phyloP scores from a whole-genome alignment of 1,140 invertebrate species.

The Drosophila bocqueti region DNA sequence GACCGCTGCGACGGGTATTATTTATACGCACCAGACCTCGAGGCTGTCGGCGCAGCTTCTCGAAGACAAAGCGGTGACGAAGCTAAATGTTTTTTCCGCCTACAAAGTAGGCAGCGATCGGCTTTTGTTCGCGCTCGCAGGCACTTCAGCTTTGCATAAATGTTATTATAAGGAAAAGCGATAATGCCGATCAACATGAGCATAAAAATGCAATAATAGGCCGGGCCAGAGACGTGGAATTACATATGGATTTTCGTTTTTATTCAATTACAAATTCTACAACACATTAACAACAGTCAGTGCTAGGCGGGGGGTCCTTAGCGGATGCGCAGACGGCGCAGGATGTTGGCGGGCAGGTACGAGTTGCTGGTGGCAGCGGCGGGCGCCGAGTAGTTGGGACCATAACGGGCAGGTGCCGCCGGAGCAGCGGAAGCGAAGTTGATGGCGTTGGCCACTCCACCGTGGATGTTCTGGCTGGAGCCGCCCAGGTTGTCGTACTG shows the following conservation, averaged over 20 bases:
- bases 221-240: conserved; percentile 31
- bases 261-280: conserved; percentile 64
- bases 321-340: conserved; percentile 71
- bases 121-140: conserved; percentile 58
- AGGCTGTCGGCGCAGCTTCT: conserved; percentile 67
- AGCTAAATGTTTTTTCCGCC: conserved; percentile 77
- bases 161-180: conserved; percentile 75
- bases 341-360: conserved; percentile 69
- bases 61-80: conserved; percentile 66
- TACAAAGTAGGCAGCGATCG: conserved; percentile 61
- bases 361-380: conserved; percentile 61
- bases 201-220: conserved; percentile 74
- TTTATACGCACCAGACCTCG: conserved; percentile 75
- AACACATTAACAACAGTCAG: conserved; percentile 63
- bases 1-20: conserved; percentile 45
- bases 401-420: conserved; percentile 30
- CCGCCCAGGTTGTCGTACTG: conserved; percentile 80
- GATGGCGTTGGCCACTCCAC: conserved; percentile 73
- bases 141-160: conserved; percentile 73
- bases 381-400: conserved; percentile 36
- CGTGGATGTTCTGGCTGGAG: conserved; percentile 54
- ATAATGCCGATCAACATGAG: conserved; percentile 61
- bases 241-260: conserved; percentile 60
- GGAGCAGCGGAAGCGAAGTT: conserved; percentile 75
- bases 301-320: conserved; percentile 31